A percentile compares a stretch with the other conserved stretches of the same genome.
Conservation (phyloP, 2,888 invertebrate species). For the Drosophila emarginata region DNA sequence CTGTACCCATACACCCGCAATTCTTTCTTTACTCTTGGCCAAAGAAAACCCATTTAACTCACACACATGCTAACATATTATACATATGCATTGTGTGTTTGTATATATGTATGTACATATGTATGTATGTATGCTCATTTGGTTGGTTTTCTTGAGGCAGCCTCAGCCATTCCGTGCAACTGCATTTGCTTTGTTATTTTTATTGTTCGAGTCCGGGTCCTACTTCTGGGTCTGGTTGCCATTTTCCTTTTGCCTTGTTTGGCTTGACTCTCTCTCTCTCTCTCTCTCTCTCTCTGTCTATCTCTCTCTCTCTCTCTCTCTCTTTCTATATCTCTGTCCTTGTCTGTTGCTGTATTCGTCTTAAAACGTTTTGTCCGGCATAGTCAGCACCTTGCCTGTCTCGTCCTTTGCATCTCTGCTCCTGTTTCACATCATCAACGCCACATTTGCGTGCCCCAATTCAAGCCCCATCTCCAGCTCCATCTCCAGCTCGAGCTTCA, state of each 20-base stretch:
- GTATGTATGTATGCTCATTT: slow-evolving; percentile 60
- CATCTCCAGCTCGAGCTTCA: not conserved
- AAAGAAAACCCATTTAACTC: slow-evolving; percentile 71
- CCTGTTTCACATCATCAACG: slow-evolving; percentile 56
- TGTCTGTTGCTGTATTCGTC: slow-evolving; percentile 27
- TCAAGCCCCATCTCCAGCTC: not conserved
- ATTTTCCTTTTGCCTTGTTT: slow-evolving; percentile 17
- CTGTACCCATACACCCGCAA: not conserved
- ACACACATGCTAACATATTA: slow-evolving; percentile 2
- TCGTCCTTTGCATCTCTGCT: slow-evolving; percentile 20
- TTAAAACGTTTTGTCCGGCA: slow-evolving; percentile 41
- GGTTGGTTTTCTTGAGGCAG: slow-evolving; percentile 58
- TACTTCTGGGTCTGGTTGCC: slow-evolving; percentile 11
- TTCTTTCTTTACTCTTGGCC: slow-evolving; percentile 23
- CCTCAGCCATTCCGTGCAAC: slow-evolving; percentile 26
- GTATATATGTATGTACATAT: slow-evolving; percentile 24
- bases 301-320: too few relatives aligned
- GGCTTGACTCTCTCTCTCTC: slow-evolving; percentile 17
- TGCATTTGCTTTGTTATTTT: slow-evolving; percentile 63
- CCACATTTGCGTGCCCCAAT: slow-evolving; percentile 62
- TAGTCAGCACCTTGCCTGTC: slow-evolving; percentile 39
- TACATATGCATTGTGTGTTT: slow-evolving; percentile 7
- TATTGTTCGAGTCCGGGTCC: slow-evolving; percentile 52
- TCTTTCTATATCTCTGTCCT: too few relatives aligned
- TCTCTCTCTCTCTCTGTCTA: too few relatives aligned